A percentile compares a stretch with the other conserved stretches of the same genome.
Evolutionary conservation across 2,888 invertebrate species (phyloP).

Genomic region (Netelia inedita): DNA sequence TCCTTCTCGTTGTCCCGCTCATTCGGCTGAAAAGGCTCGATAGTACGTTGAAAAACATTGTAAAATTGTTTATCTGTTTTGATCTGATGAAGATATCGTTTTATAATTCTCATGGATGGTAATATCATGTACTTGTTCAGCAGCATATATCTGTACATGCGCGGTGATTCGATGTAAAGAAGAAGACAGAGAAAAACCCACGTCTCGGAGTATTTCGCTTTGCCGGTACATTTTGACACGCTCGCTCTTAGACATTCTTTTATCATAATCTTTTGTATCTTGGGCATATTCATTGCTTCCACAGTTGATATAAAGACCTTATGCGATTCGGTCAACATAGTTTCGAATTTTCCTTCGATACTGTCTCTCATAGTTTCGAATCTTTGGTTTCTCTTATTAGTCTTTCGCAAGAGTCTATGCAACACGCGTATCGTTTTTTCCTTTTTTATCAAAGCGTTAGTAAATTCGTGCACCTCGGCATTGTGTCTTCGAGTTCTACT

Average conservation of each 20-base stretch:
- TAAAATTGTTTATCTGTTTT: conserved; percentile 77
- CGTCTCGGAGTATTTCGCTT: conserved; percentile 74
- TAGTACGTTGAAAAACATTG: conserved; percentile 75
- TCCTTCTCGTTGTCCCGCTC: conserved; percentile 67
- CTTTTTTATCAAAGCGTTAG: conserved; percentile 66
- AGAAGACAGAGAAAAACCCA: conserved; percentile 78
- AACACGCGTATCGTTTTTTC: conserved; percentile 70
- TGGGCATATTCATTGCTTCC: conserved; percentile 74
- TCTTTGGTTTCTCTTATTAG: conserved; percentile 67
- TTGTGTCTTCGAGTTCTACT: conserved; percentile 66
- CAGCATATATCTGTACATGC: conserved; percentile 76
- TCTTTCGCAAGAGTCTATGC: conserved; percentile 70
- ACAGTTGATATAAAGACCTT: conserved; percentile 66
- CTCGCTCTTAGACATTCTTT: conserved; percentile 76
- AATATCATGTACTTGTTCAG: conserved; percentile 76
- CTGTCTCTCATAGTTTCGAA: conserved; percentile 64
- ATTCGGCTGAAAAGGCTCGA: conserved; percentile 75
- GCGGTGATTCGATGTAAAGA: conserved; percentile 76
- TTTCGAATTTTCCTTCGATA: conserved; percentile 64
- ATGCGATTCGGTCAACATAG: conserved; percentile 51
- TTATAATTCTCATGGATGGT: conserved; percentile 74
- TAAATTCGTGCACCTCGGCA: conserved; percentile 62
- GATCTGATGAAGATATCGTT: conserved; percentile 76
- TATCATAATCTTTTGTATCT: conserved; percentile 78
- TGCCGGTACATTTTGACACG: conserved; percentile 59